phyloP scores from a whole-genome alignment of 1,140 invertebrate species.

The Mycetomoellerius zeteki region DNA sequence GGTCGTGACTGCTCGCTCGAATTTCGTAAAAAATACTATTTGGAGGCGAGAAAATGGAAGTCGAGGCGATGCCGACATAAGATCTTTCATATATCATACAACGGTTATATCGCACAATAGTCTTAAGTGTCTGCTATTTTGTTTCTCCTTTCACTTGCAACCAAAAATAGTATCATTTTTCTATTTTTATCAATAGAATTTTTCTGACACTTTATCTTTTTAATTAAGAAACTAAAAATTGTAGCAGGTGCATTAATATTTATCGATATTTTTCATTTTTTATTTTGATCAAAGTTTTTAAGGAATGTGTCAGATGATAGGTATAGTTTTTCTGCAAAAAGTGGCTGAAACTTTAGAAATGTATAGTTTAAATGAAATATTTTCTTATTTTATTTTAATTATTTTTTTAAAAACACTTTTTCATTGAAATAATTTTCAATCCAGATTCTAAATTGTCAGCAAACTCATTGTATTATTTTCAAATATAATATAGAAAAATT shows the following conservation, averaged over 20 bases:
- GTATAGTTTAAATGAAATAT: too few relatives aligned
- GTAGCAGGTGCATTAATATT: neutral
- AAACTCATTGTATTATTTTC: too few relatives aligned
- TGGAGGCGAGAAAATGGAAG: slow-evolving; percentile 38
- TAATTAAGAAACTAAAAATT: neutral
- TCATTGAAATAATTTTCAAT: too few relatives aligned
- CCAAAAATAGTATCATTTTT: neutral
- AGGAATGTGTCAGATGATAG: neutral
- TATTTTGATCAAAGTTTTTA: neutral
- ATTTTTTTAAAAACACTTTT: too few relatives aligned
- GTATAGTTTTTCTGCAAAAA: too few relatives aligned
- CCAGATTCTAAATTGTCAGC: too few relatives aligned
- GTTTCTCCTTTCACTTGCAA: neutral
- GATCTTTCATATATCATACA: neutral
- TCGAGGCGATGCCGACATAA: neutral
- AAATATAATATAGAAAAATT: too few relatives aligned
- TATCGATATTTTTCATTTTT: neutral
- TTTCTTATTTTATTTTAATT: too few relatives aligned
- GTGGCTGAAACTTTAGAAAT: too few relatives aligned
- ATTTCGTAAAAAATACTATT: slow-evolving; percentile 73
- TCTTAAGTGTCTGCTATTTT: neutral
- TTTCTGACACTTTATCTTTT: neutral
- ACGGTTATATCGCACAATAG: neutral
- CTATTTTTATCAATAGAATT: neutral
- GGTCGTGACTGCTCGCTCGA: slow-evolving; percentile 69